These are phyloP conservation scores for Volucella inanis DNA, from an alignment of 2,888 invertebrate species.

Conservation along the genomic window DNA sequence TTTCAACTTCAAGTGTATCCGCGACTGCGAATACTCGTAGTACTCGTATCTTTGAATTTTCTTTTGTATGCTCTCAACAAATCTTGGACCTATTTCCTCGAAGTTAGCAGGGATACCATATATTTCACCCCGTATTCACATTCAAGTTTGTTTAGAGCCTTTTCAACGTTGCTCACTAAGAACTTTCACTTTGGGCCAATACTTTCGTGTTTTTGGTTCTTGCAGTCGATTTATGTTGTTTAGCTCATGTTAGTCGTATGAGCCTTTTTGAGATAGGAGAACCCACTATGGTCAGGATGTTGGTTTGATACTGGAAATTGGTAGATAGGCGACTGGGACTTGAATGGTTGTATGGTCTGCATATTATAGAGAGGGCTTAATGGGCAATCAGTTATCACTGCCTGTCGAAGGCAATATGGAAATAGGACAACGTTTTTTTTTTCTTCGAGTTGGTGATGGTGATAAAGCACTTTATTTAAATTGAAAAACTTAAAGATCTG, in stretches of 20 bases:
- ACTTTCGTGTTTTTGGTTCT: conserved; percentile 31
- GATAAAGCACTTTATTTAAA: conserved; percentile 67
- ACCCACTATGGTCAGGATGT: conserved; percentile 21
- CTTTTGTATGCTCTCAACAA: conserved; percentile 6
- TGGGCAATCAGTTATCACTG: conserved; percentile 70
- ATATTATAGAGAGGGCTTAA: conserved; percentile 35
- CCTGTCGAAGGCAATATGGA: conserved; percentile 46
- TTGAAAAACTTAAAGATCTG: conserved; percentile 34
- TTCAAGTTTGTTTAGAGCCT: conserved; percentile 15
- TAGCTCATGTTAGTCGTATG: conserved; percentile 34
- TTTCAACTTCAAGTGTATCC: background rate
- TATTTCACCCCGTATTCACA: too few species aligned
- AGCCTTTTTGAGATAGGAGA: conserved; percentile 40
- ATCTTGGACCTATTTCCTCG: background rate
- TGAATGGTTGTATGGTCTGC: conserved; percentile 4
- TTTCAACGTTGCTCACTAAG: conserved; percentile 50
- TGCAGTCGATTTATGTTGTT: conserved; percentile 31
- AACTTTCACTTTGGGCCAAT: conserved; percentile 69
- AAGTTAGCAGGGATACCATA: conserved; percentile 12
- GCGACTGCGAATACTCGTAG: background rate
- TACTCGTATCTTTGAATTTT: conserved; percentile 18
- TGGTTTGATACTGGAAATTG: conserved; percentile 22
- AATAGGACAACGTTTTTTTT: conserved; percentile 58
- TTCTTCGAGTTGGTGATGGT: conserved; percentile 50
- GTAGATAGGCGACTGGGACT: conserved; percentile 20